Conservation (phyloP, 2,888 invertebrate species). For the Eupithecia inturbata region DNA sequence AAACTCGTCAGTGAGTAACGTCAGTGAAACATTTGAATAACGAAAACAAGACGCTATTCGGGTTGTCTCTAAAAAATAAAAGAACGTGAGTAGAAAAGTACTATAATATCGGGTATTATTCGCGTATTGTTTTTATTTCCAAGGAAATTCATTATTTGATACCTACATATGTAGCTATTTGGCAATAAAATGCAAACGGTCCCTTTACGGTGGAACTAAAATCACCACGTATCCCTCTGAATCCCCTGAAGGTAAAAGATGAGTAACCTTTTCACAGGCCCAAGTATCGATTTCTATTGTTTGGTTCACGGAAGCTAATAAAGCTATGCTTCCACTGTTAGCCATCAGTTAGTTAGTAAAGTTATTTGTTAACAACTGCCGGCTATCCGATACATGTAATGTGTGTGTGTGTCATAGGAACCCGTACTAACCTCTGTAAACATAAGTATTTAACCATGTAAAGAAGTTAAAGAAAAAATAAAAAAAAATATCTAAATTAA, state of each 20-base stretch:
- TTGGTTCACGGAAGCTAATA: conserved; percentile 12
- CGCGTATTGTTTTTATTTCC: background rate
- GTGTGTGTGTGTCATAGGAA: too few relatives aligned
- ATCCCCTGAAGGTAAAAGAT: background rate
- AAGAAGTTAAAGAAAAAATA: too few relatives aligned
- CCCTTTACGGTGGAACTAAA: background rate
- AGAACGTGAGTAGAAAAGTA: too few relatives aligned
- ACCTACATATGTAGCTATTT: background rate
- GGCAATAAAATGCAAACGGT: background rate
- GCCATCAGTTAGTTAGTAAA: conserved; percentile 9
- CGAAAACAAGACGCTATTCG: too few relatives aligned
- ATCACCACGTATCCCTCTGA: background rate
- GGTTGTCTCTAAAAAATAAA: too few relatives aligned
- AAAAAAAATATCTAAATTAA: too few relatives aligned
- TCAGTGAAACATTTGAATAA: too few relatives aligned
- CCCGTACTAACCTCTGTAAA: too few relatives aligned
- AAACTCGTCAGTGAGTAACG: too few relatives aligned
- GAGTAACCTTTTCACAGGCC: conserved; percentile 6
- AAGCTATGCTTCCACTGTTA: conserved; percentile 21
- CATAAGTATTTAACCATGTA: too few relatives aligned
- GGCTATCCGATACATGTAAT: background rate
- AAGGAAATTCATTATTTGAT: background rate
- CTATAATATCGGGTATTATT: too few relatives aligned
- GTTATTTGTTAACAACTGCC: conserved; percentile 4
- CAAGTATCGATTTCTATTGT: conserved; percentile 15